phyloP scores from a whole-genome alignment of 2,888 invertebrate genomes.

The Polyommatus icarus region DNA sequence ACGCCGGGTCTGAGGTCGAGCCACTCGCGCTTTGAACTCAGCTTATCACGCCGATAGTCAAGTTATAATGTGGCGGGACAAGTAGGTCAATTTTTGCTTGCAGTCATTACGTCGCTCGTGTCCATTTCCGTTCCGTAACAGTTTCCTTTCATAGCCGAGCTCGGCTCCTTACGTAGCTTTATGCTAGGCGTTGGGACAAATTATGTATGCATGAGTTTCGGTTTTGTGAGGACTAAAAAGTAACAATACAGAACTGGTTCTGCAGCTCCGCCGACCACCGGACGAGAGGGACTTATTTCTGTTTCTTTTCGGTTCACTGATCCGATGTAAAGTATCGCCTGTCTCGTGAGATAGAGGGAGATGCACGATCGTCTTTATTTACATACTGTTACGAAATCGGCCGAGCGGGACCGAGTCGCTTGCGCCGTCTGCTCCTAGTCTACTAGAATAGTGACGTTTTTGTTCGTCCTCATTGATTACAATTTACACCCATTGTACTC shows the following conservation, averaged over 20 bases:
- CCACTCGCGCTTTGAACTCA: neutral
- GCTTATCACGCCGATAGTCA: neutral
- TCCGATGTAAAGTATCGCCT: conserved; percentile 62
- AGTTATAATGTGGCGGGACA: neutral
- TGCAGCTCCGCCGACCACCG: conserved; percentile 53
- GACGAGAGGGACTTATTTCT: conserved; percentile 63
- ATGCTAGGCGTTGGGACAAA: conserved; percentile 51
- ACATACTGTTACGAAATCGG: conserved; percentile 42
- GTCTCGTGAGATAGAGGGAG: conserved; percentile 50
- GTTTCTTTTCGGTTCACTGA: conserved; percentile 76
- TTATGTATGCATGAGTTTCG: conserved; percentile 71
- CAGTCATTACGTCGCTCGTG: conserved; percentile 53
- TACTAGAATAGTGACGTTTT: conserved; percentile 53
- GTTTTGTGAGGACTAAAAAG: conserved; percentile 66
- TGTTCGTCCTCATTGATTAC: conserved; percentile 69
- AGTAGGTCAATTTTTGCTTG: conserved; percentile 25
- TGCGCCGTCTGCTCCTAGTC: conserved; percentile 56
- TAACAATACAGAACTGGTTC: conserved; percentile 68
- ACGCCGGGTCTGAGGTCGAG: neutral
- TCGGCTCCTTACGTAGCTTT: conserved; percentile 56
- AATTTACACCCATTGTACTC: conserved; percentile 43
- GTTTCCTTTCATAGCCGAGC: conserved; percentile 61
- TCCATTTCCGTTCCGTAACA: conserved; percentile 73
- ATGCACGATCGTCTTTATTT: conserved; percentile 49
- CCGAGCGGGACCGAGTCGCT: conserved; percentile 60